These are phyloP conservation scores for Leucoraja ocellata DNA, from an alignment of 2,797 vertebrate species.

Conservation along the genomic window DNA sequence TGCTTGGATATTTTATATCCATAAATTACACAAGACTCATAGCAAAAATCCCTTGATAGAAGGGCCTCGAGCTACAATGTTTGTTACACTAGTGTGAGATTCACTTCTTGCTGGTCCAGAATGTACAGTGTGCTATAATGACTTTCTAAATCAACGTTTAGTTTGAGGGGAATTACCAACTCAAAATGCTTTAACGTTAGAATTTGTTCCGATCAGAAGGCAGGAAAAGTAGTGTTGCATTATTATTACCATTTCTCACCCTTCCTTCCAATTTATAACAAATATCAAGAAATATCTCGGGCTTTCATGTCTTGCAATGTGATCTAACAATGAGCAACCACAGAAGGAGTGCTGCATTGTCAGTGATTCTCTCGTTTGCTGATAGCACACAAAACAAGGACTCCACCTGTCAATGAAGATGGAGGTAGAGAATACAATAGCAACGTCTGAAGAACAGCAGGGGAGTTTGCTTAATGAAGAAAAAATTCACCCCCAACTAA, in stretches of 20 bases:
- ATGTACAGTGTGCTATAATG: background rate
- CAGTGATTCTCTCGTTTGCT: background rate
- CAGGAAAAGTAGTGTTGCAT: background rate
- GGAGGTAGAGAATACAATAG: background rate
- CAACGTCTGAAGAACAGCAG: background rate
- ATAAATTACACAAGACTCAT: background rate
- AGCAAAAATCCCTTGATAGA: background rate
- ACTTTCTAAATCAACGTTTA: background rate
- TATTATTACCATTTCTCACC: background rate
- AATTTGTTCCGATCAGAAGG: background rate
- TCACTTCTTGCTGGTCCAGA: background rate
- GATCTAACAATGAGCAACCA: background rate
- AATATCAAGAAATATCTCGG: background rate
- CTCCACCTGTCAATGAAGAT: background rate
- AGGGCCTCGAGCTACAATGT: background rate
- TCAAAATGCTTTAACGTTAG: background rate
- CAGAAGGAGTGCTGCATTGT: background rate
- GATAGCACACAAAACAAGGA: background rate
- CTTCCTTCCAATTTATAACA: background rate
- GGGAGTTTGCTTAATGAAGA: too few species aligned
- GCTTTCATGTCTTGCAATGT: background rate
- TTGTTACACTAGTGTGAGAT: background rate
- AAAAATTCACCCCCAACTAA: background rate
- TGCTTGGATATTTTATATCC: background rate
- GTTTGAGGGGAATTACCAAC: background rate